Base-by-base conservation (phyloP, 2,797 vertebrate genomes). In the Onychomys torridus region DNA sequence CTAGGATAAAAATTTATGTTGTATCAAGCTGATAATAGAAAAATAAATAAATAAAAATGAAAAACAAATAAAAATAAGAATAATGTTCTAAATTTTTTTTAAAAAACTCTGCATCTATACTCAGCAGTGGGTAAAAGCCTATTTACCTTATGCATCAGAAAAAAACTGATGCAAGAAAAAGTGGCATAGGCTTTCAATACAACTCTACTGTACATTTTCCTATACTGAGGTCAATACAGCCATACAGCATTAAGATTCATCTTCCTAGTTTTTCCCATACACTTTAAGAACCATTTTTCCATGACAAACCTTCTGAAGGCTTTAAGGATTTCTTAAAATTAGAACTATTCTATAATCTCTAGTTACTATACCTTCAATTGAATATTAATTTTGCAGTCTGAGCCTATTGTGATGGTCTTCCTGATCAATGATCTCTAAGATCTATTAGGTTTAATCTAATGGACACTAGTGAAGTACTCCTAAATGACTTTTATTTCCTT, bases 281-380 rank as follows among this genome's bases (percentile, higher is more conserved):
- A 94, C 73, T 83, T 96, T 86, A 96, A 78, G 49, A 94, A 92
- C 23, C 25, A 25, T 57, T 91, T 73, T 46, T 96, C 76, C 40
- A 59, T 90, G 34, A 59, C 7, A 86, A 91, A 79, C 69, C 43
- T 84, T 85, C 86, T 67, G 4, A 84, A 93, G 63, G 25, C 43
- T 79, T 94, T 87, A 57, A 92, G 94, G n/a, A 93, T 37, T 93
- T 25, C 94, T 94, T 93, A 96, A 93, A 92, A 89, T 61, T 73
- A 93, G 78, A 75, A 8, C 73, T 65, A 46, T 87, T 90, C 59
- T 93, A 19, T 90, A 96, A 94, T 85, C 90, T 25, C 77, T 69
- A 90, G 71, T 85, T 90, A 95, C 17, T 91, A 84, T 65, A 21
- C 25, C 69, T 89, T 55, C 88, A 95, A 93, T 0, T 86, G 69